phyloP scores from a whole-genome alignment of 2,113 vertebrate genomes.

The Urocitellus parryii region DNA sequence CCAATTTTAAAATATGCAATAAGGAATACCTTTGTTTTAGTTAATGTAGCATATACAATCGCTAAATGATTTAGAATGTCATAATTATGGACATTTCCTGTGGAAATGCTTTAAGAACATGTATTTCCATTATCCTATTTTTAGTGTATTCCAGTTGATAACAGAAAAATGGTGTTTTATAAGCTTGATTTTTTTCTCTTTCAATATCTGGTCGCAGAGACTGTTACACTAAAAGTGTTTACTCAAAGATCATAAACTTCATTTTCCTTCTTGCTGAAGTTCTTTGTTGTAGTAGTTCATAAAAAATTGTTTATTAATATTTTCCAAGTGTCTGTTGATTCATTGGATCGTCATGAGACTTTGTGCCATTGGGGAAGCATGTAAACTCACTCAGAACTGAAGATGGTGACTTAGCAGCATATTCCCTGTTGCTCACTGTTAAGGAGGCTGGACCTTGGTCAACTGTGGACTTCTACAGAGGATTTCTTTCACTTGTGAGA shows the following conservation, averaged over 20 bases:
- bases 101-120: slow-evolving; percentile 94
- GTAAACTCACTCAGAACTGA: not conserved
- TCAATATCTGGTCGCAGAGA: too few species aligned
- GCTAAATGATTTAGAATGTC: slow-evolving; percentile 88
- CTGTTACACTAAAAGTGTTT: too few species aligned
- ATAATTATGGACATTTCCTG: slow-evolving; percentile 94
- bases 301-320: slow-evolving; percentile 64
- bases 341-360: not conserved
- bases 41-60: slow-evolving; percentile 87
- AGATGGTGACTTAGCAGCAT: accelerated
- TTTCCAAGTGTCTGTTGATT: slow-evolving; percentile 47
- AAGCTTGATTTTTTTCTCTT: too few species aligned
- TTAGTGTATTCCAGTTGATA: too few species aligned
- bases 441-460: too few species aligned
- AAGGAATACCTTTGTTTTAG: slow-evolving; percentile 88
- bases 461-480: not conserved
- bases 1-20: slow-evolving; percentile 88
- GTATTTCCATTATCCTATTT: too few species aligned
- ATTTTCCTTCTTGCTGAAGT: too few species aligned
- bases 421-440: not conserved
- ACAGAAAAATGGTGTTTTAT: too few species aligned
- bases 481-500: not conserved
- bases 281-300: too few species aligned
- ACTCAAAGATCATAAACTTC: too few species aligned
- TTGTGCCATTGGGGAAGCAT: not conserved